Base-by-base conservation (phyloP, 1,140 invertebrate genomes). In the Papilio machaon region DNA sequence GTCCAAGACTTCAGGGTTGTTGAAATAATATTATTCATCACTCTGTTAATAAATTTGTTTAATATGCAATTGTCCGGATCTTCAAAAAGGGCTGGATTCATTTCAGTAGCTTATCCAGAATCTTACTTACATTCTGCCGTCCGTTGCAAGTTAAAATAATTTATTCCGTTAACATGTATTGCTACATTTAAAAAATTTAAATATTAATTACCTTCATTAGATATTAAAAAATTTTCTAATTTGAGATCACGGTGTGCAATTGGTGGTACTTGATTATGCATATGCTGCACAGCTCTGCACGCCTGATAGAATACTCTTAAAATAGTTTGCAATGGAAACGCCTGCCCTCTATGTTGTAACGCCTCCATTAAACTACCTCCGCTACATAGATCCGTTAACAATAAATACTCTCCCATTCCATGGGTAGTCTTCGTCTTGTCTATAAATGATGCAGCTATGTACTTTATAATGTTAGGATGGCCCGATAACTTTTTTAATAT, bases 171-270 rank as follows among this genome's bases (percentile, higher is more conserved):
- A 30, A 30, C 23, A 30, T 30, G 23, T 47, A 47, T 8, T 10
- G 10, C 46, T 58, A 19, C 2, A 58, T n/a, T 23, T 67, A 67
- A 7, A 13, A 35, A 35, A 67, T 38, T 54, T 75, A 82, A 81
- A 35, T 23, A 30, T 78, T 78, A 84, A 79, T 83, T 88, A 96
- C 95, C 94, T 95, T 96, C 90, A 94, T 92, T 95, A 19, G 94
- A 95, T 88, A 95, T 95, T 85, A 96, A 88, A 83, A 97, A 96
- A 94, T 96, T 96, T 90, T 96, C 96, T 92, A 98, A 95, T 93
- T 98, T 99, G 83, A 99, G 96, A 95, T 99, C 99, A 87, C 99
- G 95, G 95, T 99, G 99, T 67, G 98, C 96, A 80, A 99, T 97
- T 4, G 98, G 97, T 13, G 98, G 97, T 73, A 96, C 95, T 94